phyloP scores from a whole-genome alignment of 2,797 vertebrate species.

The Sebastes matsubarae region DNA sequence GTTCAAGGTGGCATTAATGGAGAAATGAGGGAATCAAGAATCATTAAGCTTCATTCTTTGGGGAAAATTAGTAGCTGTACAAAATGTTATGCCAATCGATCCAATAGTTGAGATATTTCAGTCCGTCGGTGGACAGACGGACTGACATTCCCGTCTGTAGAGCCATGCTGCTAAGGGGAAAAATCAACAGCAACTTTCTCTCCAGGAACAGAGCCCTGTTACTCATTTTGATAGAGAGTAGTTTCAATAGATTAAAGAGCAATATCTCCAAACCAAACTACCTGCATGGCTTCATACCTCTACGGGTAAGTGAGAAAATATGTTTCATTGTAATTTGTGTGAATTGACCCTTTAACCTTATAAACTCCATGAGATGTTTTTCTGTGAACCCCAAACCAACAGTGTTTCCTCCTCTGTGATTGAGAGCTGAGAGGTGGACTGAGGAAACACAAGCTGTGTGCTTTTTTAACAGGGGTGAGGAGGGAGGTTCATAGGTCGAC shows the following conservation, averaged over 20 bases:
- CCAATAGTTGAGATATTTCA: background rate
- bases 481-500: constrained; percentile 47
- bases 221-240: background rate
- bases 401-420: constrained; percentile 39
- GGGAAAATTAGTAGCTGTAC: background rate
- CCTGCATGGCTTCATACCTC: background rate
- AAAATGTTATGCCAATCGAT: background rate
- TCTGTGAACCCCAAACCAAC: constrained; percentile 38
- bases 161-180: background rate
- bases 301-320: constrained; percentile 4
- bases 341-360: constrained; percentile 58
- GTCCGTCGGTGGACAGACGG: background rate
- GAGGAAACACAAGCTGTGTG: constrained; percentile 46
- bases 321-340: constrained; percentile 34
- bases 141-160: background rate
- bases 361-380: constrained; percentile 47
- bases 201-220: background rate
- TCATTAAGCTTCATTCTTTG: background rate
- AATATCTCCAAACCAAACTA: constrained; percentile 9
- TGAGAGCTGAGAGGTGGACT: constrained; percentile 33
- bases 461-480: constrained; percentile 51
- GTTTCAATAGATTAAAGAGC: background rate
- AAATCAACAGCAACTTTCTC: background rate
- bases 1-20: background rate
- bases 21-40: background rate